Evolutionary conservation across 2,113 vertebrate species (phyloP).

Genomic region (Antennarius striatus): DNA sequence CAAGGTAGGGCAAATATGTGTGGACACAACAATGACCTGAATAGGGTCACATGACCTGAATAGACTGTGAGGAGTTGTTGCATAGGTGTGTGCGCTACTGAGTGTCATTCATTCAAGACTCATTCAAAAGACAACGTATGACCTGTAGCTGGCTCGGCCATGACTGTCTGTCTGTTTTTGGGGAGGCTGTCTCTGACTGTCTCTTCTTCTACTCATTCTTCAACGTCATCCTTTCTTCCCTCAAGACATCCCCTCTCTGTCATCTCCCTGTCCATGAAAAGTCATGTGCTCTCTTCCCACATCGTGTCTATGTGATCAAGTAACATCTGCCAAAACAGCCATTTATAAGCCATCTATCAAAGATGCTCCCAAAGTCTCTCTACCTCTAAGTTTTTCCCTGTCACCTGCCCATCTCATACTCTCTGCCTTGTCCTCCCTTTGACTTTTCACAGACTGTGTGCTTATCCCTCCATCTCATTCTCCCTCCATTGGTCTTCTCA

Average conservation of each 20-base stretch:
- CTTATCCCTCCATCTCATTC: background rate
- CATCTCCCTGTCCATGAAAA: conserved; percentile 10
- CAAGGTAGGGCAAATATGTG: no score
- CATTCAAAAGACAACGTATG: no score
- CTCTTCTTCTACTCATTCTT: no score
- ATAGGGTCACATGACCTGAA: no score
- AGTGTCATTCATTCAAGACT: no score
- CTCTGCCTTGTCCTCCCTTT: conserved; percentile 3
- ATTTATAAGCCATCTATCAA: conserved; percentile 50
- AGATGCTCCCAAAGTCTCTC: conserved; percentile 18
- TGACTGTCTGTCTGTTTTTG: no score
- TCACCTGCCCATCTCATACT: conserved; percentile 2
- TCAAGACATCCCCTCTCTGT: background rate
- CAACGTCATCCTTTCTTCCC: no score
- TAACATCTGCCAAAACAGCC: conserved; percentile 41
- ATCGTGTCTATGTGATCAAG: conserved; percentile 44
- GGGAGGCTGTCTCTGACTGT: no score
- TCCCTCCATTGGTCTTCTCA: conserved; percentile 1
- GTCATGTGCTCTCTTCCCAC: conserved; percentile 38
- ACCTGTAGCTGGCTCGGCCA: no score
- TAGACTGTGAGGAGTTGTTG: no score
- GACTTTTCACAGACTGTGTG: conserved; percentile 8
- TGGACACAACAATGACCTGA: no score
- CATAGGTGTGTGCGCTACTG: no score
- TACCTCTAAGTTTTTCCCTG: conserved; percentile 2